Conservation (phyloP, 2,888 invertebrate species). For the Elmis aenea region DNA sequence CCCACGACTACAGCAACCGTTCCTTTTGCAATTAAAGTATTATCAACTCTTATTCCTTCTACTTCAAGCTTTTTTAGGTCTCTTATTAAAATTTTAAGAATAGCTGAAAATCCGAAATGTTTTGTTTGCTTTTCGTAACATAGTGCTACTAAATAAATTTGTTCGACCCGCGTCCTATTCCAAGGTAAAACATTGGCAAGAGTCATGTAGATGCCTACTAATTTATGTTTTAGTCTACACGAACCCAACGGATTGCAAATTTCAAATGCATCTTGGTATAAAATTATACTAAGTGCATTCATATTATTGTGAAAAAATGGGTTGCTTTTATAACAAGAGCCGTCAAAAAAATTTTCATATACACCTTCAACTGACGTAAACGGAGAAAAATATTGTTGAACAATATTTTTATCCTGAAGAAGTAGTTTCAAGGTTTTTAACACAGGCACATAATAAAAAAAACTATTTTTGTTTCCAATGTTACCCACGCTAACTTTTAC, state of each 20-base stretch:
- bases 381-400: slow-evolving; percentile 1
- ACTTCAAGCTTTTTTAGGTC: slow-evolving; percentile 27
- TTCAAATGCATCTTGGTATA: slow-evolving; percentile 34
- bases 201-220: slow-evolving; percentile 30
- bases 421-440: slow-evolving; percentile 7
- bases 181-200: slow-evolving; percentile 28
- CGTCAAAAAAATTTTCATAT: slow-evolving; percentile 13
- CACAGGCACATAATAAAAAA: slow-evolving; percentile 10
- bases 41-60: slow-evolving; percentile 18
- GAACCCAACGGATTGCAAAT: slow-evolving; percentile 33
- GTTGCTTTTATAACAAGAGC: slow-evolving; percentile 13
- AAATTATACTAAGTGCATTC: slow-evolving; percentile 21
- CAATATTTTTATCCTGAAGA: not conserved
- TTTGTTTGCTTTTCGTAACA: slow-evolving; percentile 26
- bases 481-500: slow-evolving; percentile 3
- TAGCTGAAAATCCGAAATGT: slow-evolving; percentile 25
- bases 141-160: slow-evolving; percentile 31
- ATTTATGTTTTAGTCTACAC: slow-evolving; percentile 30
- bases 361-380: too few species aligned
- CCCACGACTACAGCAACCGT: slow-evolving; percentile 25
- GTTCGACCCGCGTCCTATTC: slow-evolving; percentile 23
- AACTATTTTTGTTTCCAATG: slow-evolving; percentile 1
- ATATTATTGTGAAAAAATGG: slow-evolving; percentile 13
- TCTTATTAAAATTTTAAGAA: slow-evolving; percentile 23
- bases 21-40: slow-evolving; percentile 19